Evolutionary conservation across 2,113 vertebrate species (phyloP).

Genomic region (Percina caprodes): DNA sequence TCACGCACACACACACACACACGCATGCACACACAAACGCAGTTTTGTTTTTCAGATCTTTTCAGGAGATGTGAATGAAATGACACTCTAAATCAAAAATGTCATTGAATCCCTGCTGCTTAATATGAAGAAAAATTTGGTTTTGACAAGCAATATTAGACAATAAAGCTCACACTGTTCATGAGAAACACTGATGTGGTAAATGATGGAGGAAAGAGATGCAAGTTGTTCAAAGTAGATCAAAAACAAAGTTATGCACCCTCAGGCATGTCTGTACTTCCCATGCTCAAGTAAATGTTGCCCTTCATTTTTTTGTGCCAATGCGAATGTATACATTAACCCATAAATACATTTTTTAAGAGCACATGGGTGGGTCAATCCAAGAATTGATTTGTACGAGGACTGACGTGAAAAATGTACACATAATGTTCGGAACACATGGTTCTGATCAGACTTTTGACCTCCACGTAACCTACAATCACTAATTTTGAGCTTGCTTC

Average conservation of each 20-base stretch:
- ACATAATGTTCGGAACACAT: slow-evolving; percentile 68
- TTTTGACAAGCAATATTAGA: slow-evolving; percentile 59
- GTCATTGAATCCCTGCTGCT: slow-evolving; percentile 53
- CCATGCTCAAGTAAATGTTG: background rate
- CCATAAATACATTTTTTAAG: slow-evolving; percentile 32
- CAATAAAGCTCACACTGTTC: slow-evolving; percentile 44
- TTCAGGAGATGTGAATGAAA: slow-evolving; percentile 42
- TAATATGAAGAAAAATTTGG: slow-evolving; percentile 51
- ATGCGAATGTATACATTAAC: slow-evolving; percentile 8
- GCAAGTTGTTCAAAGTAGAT: slow-evolving; percentile 46
- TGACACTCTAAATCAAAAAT: slow-evolving; percentile 38
- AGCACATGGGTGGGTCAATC: slow-evolving; percentile 54
- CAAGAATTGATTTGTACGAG: slow-evolving; percentile 68
- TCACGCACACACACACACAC: slow-evolving; percentile 8
- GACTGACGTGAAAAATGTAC: slow-evolving; percentile 70
- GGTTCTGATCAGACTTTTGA: slow-evolving; percentile 75
- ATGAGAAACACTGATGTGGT: slow-evolving; percentile 34
- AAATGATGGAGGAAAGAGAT: slow-evolving; percentile 45
- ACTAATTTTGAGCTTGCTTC: slow-evolving; percentile 70
- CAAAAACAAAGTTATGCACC: slow-evolving; percentile 31
- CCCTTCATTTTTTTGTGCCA: slow-evolving; percentile 7
- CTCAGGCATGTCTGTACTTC: slow-evolving; percentile 12
- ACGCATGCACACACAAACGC: background rate
- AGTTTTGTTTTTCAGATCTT: slow-evolving; percentile 16
- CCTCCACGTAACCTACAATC: slow-evolving; percentile 72